A percentile compares a stretch with the other conserved stretches of the same genome.
phyloP scores from a whole-genome alignment of 2,888 invertebrate species.

The Hypena proboscidalis region DNA sequence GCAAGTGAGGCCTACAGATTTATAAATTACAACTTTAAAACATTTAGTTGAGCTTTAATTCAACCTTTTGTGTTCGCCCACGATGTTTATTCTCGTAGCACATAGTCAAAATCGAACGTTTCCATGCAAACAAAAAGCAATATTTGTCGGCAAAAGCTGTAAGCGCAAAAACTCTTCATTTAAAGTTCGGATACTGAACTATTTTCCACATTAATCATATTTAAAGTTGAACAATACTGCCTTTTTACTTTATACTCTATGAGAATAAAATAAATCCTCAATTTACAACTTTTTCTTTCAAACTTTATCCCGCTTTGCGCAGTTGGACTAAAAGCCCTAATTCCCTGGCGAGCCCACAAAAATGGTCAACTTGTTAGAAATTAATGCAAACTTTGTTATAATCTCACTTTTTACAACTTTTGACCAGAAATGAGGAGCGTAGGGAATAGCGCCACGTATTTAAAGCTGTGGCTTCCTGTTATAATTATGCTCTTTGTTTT shows the following conservation, averaged over 20 bases:
- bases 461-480: no score
- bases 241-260: slow-evolving; percentile 14
- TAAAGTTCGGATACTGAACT: neutral
- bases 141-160: no score
- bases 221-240: slow-evolving; percentile 19
- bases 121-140: no score
- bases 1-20: no score
- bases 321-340: slow-evolving; percentile 17
- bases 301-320: slow-evolving; percentile 8
- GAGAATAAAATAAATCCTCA: slow-evolving; percentile 9
- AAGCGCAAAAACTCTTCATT: neutral
- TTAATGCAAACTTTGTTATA: no score
- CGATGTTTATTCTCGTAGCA: no score
- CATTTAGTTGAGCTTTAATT: no score
- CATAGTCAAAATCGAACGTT: no score
- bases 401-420: neutral
- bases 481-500: no score
- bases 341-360: slow-evolving; percentile 9
- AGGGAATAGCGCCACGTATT: no score
- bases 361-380: neutral
- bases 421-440: neutral
- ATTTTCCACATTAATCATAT: slow-evolving; percentile 9
- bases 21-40: no score
- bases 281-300: slow-evolving; percentile 19
- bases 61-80: no score